A percentile compares a stretch with the other conserved stretches of the same genome.
Evolutionary conservation across 1,140 invertebrate genomes (phyloP).

Genomic region (Drosophila sp.): DNA sequence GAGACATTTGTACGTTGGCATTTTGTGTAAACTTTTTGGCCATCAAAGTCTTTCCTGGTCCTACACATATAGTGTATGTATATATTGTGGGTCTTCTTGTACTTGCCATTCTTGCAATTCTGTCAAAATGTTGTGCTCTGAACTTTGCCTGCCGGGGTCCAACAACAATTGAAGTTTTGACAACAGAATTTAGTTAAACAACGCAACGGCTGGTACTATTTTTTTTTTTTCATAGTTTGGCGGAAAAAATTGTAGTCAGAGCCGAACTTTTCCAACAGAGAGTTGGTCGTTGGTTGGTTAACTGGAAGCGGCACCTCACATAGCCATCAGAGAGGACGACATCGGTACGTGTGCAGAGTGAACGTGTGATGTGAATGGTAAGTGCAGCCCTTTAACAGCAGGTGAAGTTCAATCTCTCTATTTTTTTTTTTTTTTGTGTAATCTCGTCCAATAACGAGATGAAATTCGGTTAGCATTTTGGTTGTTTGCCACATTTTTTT

Average conservation of each 20-base stretch:
- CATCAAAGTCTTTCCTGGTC: conserved; percentile 18
- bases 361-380: conserved; percentile 77
- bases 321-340: not conserved
- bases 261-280: conserved; percentile 16
- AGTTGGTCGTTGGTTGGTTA: conserved; percentile 49
- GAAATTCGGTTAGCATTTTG: not conserved
- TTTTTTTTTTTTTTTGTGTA: not conserved
- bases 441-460: not conserved
- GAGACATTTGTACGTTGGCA: conserved; percentile 28
- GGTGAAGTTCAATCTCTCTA: conserved; percentile 26
- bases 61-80: not conserved
- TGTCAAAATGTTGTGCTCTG: conserved; percentile 59
- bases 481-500: not conserved
- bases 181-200: conserved; percentile 69
- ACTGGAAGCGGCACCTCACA: conserved; percentile 31
- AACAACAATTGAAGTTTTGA: conserved; percentile 68
- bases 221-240: conserved; percentile 8
- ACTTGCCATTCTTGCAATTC: conserved; percentile 16
- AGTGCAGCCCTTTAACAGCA: conserved; percentile 40
- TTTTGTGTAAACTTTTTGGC: conserved; percentile 54
- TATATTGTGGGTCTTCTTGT: not conserved
- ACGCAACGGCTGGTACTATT: conserved; percentile 33
- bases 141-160: conserved; percentile 33
- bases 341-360: conserved; percentile 30
- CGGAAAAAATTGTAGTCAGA: conserved; percentile 35